Evolutionary conservation across 2,797 vertebrate genomes (phyloP).

Genomic region (Xyrichtys novacula): DNA sequence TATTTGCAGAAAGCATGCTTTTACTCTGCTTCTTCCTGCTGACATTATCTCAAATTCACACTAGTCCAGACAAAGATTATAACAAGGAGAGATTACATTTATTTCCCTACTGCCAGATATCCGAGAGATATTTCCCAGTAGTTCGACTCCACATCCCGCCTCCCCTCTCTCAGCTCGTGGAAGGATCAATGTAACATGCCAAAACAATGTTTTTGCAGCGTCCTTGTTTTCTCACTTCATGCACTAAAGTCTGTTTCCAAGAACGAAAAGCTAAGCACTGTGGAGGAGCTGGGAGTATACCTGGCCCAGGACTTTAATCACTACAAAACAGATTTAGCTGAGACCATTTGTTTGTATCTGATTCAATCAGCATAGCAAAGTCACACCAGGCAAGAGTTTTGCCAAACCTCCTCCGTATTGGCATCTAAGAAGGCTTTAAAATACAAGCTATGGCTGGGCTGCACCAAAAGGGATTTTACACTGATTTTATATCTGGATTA

Average conservation of each 20-base stretch:
- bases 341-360: constrained; percentile 61
- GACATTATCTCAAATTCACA: constrained; percentile 57
- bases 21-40: constrained; percentile 21
- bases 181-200: constrained; percentile 58
- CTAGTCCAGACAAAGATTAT: constrained; percentile 56
- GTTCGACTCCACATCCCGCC: constrained; percentile 53
- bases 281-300: constrained; percentile 55
- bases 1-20: constrained; percentile 42
- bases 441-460: neutral
- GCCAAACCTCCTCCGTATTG: neutral
- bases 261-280: constrained; percentile 53
- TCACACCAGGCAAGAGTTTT: constrained; percentile 24
- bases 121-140: constrained; percentile 56
- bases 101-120: constrained; percentile 64
- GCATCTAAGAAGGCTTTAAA: neutral
- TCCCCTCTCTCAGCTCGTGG: constrained; percentile 54
- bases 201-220: constrained; percentile 61
- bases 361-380: constrained; percentile 39
- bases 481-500: too few relatives aligned
- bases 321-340: constrained; percentile 56
- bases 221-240: constrained; percentile 64
- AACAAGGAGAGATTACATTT: constrained; percentile 53
- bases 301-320: constrained; percentile 68
- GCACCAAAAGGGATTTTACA: neutral
- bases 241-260: constrained; percentile 57